Evolutionary conservation across 2,797 vertebrate genomes (phyloP), one percentile per base, ranked within the genome.

Genomic region (Onychomys arenicola): DNA sequence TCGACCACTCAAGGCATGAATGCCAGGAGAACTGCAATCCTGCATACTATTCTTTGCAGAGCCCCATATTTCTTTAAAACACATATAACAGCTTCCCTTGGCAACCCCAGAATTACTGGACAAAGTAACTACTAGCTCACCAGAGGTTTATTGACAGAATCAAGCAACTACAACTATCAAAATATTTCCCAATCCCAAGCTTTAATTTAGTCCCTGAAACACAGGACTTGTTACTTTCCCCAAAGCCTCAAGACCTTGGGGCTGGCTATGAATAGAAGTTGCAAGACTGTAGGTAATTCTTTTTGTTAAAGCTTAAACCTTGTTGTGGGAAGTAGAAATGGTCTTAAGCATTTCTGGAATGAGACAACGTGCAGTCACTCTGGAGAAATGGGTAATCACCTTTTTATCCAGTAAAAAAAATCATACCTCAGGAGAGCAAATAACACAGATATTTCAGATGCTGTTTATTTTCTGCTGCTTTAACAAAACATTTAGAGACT

Each of bases 301-400:
- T 67, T 49, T 71, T 91, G 57, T 59, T 78, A 93, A 71, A 9
- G 59, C 57, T 71, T 89, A 1, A 43, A 83, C 37, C 57, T 61
- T 71, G 8, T 88, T 37, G 21, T 19, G 21, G 86, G n/a, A 83
- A 19, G 14, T 14, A 82, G 14, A 93, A 85, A 94, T 73, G 0
- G 1, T 57, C 40, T 83, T 71, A n/a, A 75, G 29, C 11, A 80
- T n/a, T 82, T 37, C 61, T 49, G 65, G 32, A 88, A 87, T 37
- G 40, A 82, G 14, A 89, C 49, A 6, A 75, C n/a, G 37, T 63
- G 2, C 12, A 92, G 29, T 61, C 75, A 93, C 16, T 29, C 84
- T 81, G 83, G 21, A 93, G 55, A 93, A 96, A 85, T 11, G 67
- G 19, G 21, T 49, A 89, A 92, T 76, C 71, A 34, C 14, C 81